These are phyloP conservation scores for Circaetus gallicus DNA, from an alignment of 2,113 vertebrate genomes.

Conservation along the genomic window DNA sequence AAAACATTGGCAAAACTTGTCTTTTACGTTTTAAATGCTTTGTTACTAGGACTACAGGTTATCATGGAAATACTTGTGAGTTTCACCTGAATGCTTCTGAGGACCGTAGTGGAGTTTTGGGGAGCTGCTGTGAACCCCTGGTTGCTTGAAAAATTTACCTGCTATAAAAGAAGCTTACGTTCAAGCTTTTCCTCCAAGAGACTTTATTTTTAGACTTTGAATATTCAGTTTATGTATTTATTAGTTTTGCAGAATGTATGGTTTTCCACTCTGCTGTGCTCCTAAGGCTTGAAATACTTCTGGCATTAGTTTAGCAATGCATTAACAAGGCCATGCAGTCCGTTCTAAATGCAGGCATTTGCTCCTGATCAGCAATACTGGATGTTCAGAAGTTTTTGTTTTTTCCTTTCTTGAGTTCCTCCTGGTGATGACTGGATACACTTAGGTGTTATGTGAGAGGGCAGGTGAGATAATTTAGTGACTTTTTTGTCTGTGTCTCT, in stretches of 20 bases:
- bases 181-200: neutral
- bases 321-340: neutral
- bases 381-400: neutral
- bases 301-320: neutral
- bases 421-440: neutral
- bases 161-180: neutral
- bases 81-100: neutral
- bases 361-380: neutral
- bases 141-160: neutral
- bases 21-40: neutral
- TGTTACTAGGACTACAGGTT: neutral
- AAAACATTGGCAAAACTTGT: neutral
- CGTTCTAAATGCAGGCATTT: neutral
- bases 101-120: neutral
- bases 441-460: neutral
- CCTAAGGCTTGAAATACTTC: neutral
- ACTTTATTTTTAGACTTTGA: neutral
- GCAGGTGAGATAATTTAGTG: neutral
- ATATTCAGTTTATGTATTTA: neutral
- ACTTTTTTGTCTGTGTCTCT: neutral
- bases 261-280: neutral
- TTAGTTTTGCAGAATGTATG: neutral
- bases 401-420: neutral
- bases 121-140: neutral
- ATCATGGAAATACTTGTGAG: neutral